Evolutionary conservation across 2,888 invertebrate species (phyloP).

Genomic region (Danaus chrysippus): DNA sequence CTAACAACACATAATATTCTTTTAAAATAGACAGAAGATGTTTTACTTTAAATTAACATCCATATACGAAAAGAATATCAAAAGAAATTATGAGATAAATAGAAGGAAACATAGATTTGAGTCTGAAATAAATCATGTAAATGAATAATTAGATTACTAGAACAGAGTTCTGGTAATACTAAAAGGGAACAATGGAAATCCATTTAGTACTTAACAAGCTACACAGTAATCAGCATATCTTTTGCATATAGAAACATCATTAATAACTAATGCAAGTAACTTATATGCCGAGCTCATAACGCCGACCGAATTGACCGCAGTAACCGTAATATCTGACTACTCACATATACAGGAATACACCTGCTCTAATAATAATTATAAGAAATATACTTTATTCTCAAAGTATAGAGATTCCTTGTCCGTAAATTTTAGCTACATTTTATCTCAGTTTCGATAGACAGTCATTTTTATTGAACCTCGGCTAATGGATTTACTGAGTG

Average conservation of each 20-base stretch:
- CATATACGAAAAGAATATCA: too few species aligned
- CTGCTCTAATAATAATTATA: background rate
- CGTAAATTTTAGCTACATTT: conserved; percentile 22
- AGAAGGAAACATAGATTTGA: too few species aligned
- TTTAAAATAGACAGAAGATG: too few species aligned
- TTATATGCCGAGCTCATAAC: conserved; percentile 37
- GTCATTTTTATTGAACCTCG: conserved; percentile 6
- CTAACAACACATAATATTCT: too few species aligned
- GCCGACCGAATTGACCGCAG: conserved; percentile 38
- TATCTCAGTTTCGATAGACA: conserved; percentile 13
- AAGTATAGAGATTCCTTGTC: conserved; percentile 7
- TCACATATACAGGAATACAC: too few species aligned
- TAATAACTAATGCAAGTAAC: conserved; percentile 30
- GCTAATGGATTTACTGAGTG: conserved; percentile 2
- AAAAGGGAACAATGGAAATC: conserved; percentile 32
- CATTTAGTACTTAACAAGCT: conserved; percentile 29
- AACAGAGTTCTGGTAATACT: conserved; percentile 2
- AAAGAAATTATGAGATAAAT: too few species aligned
- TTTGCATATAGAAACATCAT: conserved; percentile 30
- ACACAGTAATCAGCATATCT: conserved; percentile 18
- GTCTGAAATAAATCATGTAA: background rate
- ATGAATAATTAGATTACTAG: conserved; percentile 25
- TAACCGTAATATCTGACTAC: conserved; percentile 35
- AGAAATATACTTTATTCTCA: conserved; percentile 5
- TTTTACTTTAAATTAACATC: too few species aligned